Evolutionary conservation across 2,113 vertebrate species (phyloP), one percentile per base, ranked within the genome.

Genomic region (Vireo altiloquus): DNA sequence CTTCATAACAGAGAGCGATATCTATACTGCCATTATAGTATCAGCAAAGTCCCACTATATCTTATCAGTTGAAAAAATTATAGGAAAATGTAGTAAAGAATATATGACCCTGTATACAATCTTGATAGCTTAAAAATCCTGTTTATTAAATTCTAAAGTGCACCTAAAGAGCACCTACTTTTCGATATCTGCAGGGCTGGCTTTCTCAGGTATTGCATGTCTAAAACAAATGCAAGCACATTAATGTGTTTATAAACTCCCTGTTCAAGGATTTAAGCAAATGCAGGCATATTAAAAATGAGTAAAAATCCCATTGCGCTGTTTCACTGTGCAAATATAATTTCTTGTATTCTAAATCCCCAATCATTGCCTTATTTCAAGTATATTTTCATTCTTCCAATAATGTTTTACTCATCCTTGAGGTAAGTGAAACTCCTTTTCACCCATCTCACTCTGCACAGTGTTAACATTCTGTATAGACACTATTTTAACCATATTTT

Each of bases 321-420:
- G 31, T 65, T 90, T 71, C 88, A 92, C 44, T 91, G 93, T 75
- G 80, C 76, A 95, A 90, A 89, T 82, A 82, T 39, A 78, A 64
- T 74, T 95, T 72, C 71, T 90, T 90, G 66, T 59, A 72, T 64
- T 77, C 53, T 80, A 82, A 84, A 75, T 76, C 52, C 31, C 15
- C 13, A 87, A 40, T 52, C 2, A 66, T 71, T 90, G 87, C 54
- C 52, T 59, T 84, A 35, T 74, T 94, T 95, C 74, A 95, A 87
- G 74, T 75, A 65, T 52, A 74, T 57, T 90, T 89, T 87, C 78
- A 80, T 89, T 82, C 83, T 80, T 85, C 27, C 69, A 85, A 37
- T 76, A 71, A 88, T 80, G 64, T 35, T 80, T 37, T 65, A 87
- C 69, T 94, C 75, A 95, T 85, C 74, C 85, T 93, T 93, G 59